phyloP scores from a whole-genome alignment of 2,888 invertebrate genomes.

The Andrena camellia region DNA sequence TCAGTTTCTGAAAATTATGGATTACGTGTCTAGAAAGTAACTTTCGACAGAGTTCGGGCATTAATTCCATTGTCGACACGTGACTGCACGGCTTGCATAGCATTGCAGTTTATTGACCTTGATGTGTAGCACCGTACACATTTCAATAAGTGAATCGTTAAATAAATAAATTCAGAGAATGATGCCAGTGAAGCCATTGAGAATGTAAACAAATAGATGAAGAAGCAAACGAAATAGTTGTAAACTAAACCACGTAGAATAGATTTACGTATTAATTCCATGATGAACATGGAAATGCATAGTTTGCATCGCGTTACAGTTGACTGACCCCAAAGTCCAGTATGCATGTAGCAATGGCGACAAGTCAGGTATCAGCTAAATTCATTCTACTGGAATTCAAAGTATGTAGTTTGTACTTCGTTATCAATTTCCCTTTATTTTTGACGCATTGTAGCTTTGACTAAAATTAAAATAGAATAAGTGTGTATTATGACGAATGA shows the following conservation, averaged over 20 bases:
- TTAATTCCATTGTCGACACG: slow-evolving; percentile 48
- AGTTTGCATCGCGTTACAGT: slow-evolving; percentile 74
- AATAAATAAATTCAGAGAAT: slow-evolving; percentile 1
- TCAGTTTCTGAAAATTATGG: neutral
- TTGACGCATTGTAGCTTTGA: neutral
- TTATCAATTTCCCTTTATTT: too few relatives aligned
- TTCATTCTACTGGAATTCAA: slow-evolving; percentile 27
- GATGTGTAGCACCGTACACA: slow-evolving; percentile 13
- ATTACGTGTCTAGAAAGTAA: slow-evolving; percentile 33
- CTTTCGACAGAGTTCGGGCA: slow-evolving; percentile 27
- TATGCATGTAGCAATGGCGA: slow-evolving; percentile 57
- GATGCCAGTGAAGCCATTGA: neutral
- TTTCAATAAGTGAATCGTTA: slow-evolving; percentile 26
- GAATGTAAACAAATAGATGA: neutral
- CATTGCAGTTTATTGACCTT: slow-evolving; percentile 75
- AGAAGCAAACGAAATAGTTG: slow-evolving; percentile 1
- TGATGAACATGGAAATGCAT: slow-evolving; percentile 58
- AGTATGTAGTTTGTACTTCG: neutral
- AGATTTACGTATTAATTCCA: slow-evolving; percentile 46
- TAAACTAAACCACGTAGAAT: slow-evolving; percentile 27
- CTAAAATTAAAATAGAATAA: neutral
- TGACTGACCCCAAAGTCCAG: slow-evolving; percentile 76
- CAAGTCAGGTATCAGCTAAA: slow-evolving; percentile 55
- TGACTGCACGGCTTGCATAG: slow-evolving; percentile 59
- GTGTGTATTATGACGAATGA: neutral